These are phyloP conservation scores for Drosophila melanica DNA, from an alignment of 1,140 invertebrate genomes.

Conservation along the genomic window DNA sequence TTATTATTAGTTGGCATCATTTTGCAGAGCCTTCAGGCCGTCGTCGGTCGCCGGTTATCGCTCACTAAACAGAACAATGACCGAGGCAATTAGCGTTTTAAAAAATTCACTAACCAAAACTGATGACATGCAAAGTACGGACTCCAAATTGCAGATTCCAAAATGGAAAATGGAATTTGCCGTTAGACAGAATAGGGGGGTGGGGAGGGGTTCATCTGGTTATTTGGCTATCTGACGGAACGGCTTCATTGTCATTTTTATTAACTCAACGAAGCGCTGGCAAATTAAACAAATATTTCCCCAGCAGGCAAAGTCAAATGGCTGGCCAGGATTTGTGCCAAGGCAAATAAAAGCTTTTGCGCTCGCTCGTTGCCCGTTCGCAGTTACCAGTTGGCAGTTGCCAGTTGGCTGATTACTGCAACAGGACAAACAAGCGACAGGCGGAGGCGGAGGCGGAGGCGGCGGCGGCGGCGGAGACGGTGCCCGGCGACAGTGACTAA, in stretches of 20 bases:
- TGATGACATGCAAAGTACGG: constrained; percentile 61
- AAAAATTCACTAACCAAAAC: constrained; percentile 77
- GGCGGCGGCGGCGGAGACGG: too few relatives aligned
- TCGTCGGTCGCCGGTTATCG: constrained; percentile 56
- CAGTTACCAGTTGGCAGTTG: constrained; percentile 10
- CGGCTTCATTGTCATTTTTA: constrained; percentile 79
- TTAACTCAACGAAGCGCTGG: constrained; percentile 69
- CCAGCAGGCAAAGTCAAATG: constrained; percentile 60
- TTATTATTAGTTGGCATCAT: constrained; percentile 62
- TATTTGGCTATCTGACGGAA: constrained; percentile 34
- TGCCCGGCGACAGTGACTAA: constrained; percentile 60
- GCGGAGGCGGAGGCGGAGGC: too few relatives aligned
- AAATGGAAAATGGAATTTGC: constrained; percentile 14
- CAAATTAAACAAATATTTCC: constrained; percentile 80
- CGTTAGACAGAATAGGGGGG: background rate
- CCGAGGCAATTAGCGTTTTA: constrained; percentile 72
- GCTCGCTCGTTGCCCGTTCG: constrained; percentile 24
- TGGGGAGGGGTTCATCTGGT: background rate
- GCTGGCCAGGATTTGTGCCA: constrained; percentile 68
- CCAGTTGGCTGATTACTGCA: constrained; percentile 70
- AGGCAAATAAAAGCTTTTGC: constrained; percentile 60
- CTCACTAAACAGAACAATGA: constrained; percentile 80
- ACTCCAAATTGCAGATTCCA: constrained; percentile 13
- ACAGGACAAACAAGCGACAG: constrained; percentile 59
- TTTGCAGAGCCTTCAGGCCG: constrained; percentile 25